These are phyloP conservation scores for Brachionus asplanchnoidis DNA, from an alignment of 1,140 invertebrate species.

Conservation along the genomic window DNA sequence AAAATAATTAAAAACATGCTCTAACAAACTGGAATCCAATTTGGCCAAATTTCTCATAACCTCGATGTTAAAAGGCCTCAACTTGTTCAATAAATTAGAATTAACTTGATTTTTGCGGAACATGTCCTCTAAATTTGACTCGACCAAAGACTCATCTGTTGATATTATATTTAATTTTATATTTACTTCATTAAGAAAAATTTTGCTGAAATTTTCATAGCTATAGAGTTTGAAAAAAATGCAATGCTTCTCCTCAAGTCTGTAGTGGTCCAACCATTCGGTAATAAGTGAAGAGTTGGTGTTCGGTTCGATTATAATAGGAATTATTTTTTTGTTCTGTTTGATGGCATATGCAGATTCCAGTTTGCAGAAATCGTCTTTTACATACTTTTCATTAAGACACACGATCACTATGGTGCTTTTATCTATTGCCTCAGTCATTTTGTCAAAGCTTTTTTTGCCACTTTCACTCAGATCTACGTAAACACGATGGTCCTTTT, in stretches of 20 bases:
- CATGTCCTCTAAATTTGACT: conserved; percentile 8
- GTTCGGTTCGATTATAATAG: neutral
- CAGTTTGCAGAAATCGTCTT: neutral
- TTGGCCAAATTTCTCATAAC: neutral
- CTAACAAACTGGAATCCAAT: neutral
- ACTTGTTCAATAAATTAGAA: neutral
- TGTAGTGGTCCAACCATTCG: neutral
- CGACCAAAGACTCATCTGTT: neutral
- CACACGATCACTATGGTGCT: conserved; percentile 1
- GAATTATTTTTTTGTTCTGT: conserved; percentile 25
- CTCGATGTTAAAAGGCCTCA: neutral
- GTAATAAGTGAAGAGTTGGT: neutral
- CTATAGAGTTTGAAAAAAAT: neutral
- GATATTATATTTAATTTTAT: conserved; percentile 5
- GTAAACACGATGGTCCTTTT: neutral
- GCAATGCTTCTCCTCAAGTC: neutral
- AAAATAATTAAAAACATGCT: neutral
- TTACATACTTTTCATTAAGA: neutral
- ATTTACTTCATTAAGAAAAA: neutral
- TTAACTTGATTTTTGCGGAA: conserved; percentile 7
- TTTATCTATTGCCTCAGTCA: neutral
- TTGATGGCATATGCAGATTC: neutral
- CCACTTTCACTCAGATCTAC: neutral
- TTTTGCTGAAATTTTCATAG: neutral
- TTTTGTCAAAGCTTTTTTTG: neutral